Percentiles rank a stretch among this genome's conserved stretches.
Conservation (phyloP, 2,113 vertebrate species). For the Hystrix cristata region DNA sequence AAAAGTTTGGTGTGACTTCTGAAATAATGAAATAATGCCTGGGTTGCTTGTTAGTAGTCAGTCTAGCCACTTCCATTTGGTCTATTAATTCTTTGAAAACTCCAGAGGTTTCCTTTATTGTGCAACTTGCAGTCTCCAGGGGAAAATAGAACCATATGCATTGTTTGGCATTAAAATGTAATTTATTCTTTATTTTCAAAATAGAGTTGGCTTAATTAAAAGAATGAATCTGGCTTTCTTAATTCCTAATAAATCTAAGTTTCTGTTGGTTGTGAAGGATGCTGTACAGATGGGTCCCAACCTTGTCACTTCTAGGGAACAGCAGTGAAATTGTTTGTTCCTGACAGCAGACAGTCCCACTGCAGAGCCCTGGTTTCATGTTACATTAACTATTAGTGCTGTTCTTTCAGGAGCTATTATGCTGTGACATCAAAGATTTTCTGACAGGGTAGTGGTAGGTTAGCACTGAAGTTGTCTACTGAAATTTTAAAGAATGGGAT, state of each 20-base stretch:
- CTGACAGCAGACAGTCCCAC: conserved; percentile 90
- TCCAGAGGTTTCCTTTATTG: conserved; percentile 1
- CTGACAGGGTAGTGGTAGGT: conserved; percentile 90
- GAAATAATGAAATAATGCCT: conserved; percentile 61
- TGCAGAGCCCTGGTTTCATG: conserved; percentile 90
- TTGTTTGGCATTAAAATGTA: conserved; percentile 70
- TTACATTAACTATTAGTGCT: conserved; percentile 92
- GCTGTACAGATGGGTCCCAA: conserved; percentile 85
- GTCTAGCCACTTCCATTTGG: conserved; percentile 63
- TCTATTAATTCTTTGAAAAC: conserved; percentile 65
- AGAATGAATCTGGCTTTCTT: conserved; percentile 66
- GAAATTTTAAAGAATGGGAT: conserved; percentile 92
- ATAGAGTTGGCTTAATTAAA: conserved; percentile 62
- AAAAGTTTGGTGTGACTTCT: conserved; percentile 61
- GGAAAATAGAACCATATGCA: conserved; percentile 34
- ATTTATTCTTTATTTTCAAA: conserved; percentile 48
- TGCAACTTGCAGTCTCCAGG: conserved; percentile 20
- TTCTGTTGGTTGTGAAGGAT: conserved; percentile 77
- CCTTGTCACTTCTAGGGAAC: conserved; percentile 89
- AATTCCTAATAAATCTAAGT: conserved; percentile 78
- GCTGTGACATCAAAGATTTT: conserved; percentile 91
- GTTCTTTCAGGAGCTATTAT: conserved; percentile 92
- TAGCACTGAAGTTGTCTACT: conserved; percentile 89
- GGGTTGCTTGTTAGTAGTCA: conserved; percentile 43
- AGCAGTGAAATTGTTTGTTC: conserved; percentile 89